Evolutionary conservation across 2,797 vertebrate species (phyloP), one percentile per base, ranked within the genome.

Genomic region (Cyprinella venusta): DNA sequence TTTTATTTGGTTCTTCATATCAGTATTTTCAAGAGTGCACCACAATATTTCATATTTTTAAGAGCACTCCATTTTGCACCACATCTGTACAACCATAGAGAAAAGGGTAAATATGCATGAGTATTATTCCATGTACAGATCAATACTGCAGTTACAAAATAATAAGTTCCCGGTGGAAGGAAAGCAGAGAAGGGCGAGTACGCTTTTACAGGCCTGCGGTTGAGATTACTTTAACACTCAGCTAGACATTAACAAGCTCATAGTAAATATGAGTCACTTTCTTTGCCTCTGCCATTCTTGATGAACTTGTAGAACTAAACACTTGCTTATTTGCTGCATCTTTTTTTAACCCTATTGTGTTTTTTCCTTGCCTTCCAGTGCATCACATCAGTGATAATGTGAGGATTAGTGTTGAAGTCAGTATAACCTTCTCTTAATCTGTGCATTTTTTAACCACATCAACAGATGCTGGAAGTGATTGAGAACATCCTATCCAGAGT

Each of bases 391-490:
- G 71, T 15, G 26, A 21, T 80, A 74, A 50, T 71, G 36, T 64
- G 38, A 63, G 67, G 48, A 72, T 56, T 63, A 63, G 13, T 63
- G 26, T 26, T 26, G 64, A 33, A 40, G 54, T 79, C 48, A 24
- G 79, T n/a, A 38, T 84, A 83, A 87, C 92, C 87, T 82, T 54
- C 88, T 90, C 87, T 85, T 95, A 94, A 95, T 95, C 94, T 92
- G 79, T 88, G 88, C 89, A 91, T 91, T 91, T 91, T 94, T 92
- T 91, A 92, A 93, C 93, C 92, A 91, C 88, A 38, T 42, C 84
- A 89, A 93, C 94, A 95, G 93, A 92, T 94, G 94, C 93, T 91
- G 90, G 87, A 86, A 76, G 85, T 93, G 94, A 95, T 94, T 94
- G 93, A 88, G 92, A 94, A 88, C 94, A 94, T 13, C 13, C 1